Conservation (phyloP, 2,113 vertebrate genomes). For the Phylloscopus whistleri region DNA sequence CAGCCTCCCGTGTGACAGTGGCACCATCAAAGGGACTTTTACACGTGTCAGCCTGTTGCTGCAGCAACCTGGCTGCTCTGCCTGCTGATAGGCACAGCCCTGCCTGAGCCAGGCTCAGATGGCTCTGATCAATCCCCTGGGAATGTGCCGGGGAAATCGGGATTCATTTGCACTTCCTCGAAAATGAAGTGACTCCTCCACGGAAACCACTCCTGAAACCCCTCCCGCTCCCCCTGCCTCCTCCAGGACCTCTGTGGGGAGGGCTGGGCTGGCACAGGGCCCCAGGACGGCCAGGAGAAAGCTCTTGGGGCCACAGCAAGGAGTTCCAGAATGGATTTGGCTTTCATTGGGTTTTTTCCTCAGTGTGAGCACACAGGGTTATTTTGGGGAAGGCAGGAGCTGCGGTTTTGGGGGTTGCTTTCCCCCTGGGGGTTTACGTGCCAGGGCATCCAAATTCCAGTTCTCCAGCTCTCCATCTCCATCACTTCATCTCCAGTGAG, state of each 20-base stretch:
- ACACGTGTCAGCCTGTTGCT: neutral
- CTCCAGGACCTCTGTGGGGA: neutral
- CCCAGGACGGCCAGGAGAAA: neutral
- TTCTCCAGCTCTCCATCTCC: neutral
- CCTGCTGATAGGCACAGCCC: neutral
- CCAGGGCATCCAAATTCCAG: neutral
- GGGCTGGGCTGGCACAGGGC: neutral
- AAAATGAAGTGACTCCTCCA: neutral
- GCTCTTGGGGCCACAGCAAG: neutral
- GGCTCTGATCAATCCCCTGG: neutral
- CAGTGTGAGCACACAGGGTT: neutral
- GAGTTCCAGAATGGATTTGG: neutral
- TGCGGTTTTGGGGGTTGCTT: accelerated
- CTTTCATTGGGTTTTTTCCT: neutral
- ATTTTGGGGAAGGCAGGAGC: neutral
- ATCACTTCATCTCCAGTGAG: neutral
- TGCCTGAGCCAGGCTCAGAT: neutral
- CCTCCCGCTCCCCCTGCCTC: neutral
- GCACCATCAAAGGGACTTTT: neutral
- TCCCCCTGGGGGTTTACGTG: neutral
- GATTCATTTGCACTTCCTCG: neutral
- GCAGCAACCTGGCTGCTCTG: neutral
- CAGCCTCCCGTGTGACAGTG: neutral
- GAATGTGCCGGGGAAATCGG: neutral
- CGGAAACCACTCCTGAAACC: neutral